Conservation (phyloP, 2,797 vertebrate species). For the Chiloscyllium punctatum region DNA sequence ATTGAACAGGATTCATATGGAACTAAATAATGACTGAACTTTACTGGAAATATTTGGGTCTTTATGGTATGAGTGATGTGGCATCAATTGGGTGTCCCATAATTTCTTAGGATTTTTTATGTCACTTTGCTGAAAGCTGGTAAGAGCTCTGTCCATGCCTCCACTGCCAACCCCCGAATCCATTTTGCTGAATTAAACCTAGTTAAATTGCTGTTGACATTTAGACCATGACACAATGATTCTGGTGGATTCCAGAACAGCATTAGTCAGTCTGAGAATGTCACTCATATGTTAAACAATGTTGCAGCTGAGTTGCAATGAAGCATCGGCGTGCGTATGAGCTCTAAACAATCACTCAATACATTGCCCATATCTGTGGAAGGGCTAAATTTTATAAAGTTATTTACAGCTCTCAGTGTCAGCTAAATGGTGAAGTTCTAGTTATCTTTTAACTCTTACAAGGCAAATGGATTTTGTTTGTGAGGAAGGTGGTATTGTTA, state of each 20-base stretch:
- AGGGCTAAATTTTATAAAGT: background rate
- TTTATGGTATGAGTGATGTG: background rate
- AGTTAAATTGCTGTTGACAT: background rate
- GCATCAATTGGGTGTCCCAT: background rate
- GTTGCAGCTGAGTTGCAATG: background rate
- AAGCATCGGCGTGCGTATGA: background rate
- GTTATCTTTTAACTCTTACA: background rate
- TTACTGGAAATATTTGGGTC: background rate
- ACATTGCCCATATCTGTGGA: background rate
- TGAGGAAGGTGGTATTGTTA: too few relatives aligned
- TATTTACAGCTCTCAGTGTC: background rate
- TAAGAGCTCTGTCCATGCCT: background rate
- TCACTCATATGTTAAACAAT: background rate
- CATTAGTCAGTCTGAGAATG: background rate
- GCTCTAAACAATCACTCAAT: background rate
- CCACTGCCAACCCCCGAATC: background rate
- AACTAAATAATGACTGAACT: background rate
- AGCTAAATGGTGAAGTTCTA: background rate
- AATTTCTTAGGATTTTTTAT: background rate
- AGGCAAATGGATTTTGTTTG: background rate
- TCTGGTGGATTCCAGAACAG: background rate
- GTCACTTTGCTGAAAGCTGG: background rate
- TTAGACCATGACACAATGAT: background rate
- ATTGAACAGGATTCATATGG: background rate
- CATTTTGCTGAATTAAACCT: background rate